Percentiles rank a stretch among this genome's conserved stretches.
Evolutionary conservation across 2,888 invertebrate genomes (phyloP).

Genomic region (Drosophila flavopinicola): DNA sequence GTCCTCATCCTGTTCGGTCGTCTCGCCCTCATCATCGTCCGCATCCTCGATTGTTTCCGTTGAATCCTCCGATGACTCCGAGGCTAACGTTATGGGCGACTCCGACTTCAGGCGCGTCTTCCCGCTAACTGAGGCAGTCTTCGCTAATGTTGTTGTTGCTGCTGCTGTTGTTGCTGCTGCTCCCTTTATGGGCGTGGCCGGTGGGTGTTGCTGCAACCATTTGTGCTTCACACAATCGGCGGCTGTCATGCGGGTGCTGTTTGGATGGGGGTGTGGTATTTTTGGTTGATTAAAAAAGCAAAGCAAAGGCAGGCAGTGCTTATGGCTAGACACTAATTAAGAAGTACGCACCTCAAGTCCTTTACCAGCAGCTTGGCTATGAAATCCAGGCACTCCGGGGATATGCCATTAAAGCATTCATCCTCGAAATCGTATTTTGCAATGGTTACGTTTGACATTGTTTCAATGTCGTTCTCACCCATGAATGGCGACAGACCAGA

Average conservation of each 20-base stretch:
- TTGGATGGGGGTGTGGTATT: conserved; percentile 1
- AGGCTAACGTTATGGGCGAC: conserved; percentile 78
- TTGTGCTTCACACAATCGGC: conserved; percentile 93
- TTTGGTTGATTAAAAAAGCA: conserved; percentile 61
- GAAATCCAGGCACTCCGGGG: conserved; percentile 97
- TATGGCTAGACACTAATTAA: conserved; percentile 62
- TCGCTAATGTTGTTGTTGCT: conserved; percentile 72
- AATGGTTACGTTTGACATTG: conserved; percentile 99
- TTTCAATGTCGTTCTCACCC: conserved; percentile 98
- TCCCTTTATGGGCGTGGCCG: conserved; percentile 34
- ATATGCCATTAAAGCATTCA: conserved; percentile 97
- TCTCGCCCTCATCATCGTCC: conserved; percentile 35
- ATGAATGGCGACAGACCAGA: conserved; percentile 99
- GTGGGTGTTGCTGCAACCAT: conserved; percentile 90
- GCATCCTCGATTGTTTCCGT: conserved; percentile 71
- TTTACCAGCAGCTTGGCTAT: conserved; percentile 95
- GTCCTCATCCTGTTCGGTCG: conserved; percentile 41
- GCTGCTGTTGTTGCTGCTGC: conserved; percentile 68
- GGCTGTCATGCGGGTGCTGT: conserved; percentile 93
- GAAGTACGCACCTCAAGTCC: conserved; percentile 91
- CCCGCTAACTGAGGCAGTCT: conserved; percentile 58
- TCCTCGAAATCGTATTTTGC: conserved; percentile 99
- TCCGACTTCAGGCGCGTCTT: conserved; percentile 78
- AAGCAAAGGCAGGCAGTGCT: conserved; percentile 25
- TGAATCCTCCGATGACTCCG: conserved; percentile 69